These are phyloP conservation scores for Danio rerio DNA, from an alignment of 2,113 vertebrate genomes.

Conservation along the genomic window GRCz12tu NC_133183.1:8546001-8546500, in stretches of 20 bases:
- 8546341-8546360: neutral
- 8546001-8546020: neutral
- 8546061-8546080: neutral
- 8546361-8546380: neutral
- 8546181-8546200: neutral
- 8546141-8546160: conserved; percentile 9
- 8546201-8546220: neutral
- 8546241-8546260: neutral
- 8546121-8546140: neutral
- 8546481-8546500: no score
- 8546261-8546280: neutral
- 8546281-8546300: neutral
- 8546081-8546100: neutral
- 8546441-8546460: no score
- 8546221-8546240: no score
- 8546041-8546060: neutral
- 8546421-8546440: no score
- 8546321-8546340: neutral
- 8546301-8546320: neutral
- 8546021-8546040: neutral
- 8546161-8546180: conserved; percentile 2
- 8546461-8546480: no score
- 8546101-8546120: neutral
- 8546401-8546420: no score
- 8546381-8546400: neutral